Conservation (phyloP, 2,113 vertebrate species). For the Glaucidium brasilianum region DNA sequence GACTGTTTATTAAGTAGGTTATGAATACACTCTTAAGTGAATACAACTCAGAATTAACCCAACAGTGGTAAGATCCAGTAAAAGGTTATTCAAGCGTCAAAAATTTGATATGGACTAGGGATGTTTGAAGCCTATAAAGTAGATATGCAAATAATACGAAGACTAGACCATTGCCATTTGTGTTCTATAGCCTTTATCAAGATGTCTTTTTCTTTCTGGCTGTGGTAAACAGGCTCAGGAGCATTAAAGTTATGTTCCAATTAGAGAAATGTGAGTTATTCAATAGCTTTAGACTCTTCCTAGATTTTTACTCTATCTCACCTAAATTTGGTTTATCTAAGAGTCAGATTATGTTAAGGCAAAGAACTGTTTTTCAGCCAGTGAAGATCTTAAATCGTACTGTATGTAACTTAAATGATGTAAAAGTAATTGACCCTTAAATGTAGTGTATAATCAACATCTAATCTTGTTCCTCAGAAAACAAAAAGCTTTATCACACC, state of each 20-base stretch:
- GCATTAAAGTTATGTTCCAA: not conserved
- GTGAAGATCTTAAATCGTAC: not conserved
- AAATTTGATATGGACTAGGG: not conserved
- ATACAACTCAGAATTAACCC: not conserved
- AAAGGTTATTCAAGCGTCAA: not conserved
- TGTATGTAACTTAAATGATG: not conserved
- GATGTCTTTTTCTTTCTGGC: not conserved
- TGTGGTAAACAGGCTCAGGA: not conserved
- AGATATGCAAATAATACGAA: not conserved
- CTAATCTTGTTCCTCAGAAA: not conserved
- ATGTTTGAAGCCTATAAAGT: not conserved
- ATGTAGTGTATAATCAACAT: accelerated
- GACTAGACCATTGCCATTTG: not conserved
- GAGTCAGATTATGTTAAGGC: not conserved
- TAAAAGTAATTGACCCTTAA: not conserved
- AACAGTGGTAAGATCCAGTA: not conserved
- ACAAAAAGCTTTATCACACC: not conserved
- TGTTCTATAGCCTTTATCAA: not conserved
- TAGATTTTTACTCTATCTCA: not conserved
- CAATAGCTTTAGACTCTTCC: not conserved
- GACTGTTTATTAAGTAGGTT: not conserved
- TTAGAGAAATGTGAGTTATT: not conserved
- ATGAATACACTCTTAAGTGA: not conserved
- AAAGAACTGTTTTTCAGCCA: not conserved
- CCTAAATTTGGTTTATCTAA: not conserved